Conservation (phyloP, 2,888 invertebrate species). For the Cheilosia scutellata region DNA sequence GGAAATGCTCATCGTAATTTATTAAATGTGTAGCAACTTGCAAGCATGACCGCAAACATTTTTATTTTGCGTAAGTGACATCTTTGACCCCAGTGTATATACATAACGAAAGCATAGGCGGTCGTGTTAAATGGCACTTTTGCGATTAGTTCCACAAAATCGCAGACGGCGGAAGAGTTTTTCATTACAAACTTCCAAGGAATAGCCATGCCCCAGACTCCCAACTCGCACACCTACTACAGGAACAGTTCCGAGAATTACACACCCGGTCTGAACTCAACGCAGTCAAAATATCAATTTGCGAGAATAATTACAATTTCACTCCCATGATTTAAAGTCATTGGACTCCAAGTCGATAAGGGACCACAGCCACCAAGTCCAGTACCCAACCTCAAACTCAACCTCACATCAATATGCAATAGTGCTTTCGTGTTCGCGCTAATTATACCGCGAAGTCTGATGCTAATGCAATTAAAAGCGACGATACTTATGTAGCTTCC, state of each 20-base stretch:
- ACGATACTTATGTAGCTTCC: slow-evolving; percentile 7
- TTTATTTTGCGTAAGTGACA: background rate
- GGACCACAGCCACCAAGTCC: background rate
- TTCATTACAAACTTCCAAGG: background rate
- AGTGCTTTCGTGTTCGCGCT: background rate
- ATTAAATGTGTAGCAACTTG: too few relatives aligned
- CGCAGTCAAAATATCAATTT: slow-evolving; percentile 78
- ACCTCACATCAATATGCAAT: too few relatives aligned
- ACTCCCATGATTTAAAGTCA: slow-evolving; percentile 41
- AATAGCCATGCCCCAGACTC: slow-evolving; percentile 1
- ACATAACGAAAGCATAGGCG: background rate
- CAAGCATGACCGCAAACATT: background rate
- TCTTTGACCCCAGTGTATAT: background rate
- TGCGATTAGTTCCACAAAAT: slow-evolving; percentile 18
- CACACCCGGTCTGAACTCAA: slow-evolving; percentile 73
- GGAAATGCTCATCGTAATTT: too few relatives aligned
- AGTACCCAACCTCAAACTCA: background rate
- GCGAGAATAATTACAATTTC: slow-evolving; percentile 29
- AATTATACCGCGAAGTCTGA: slow-evolving; percentile 34
- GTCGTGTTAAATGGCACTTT: background rate
- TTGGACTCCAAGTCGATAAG: slow-evolving; percentile 29
- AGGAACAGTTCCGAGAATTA: slow-evolving; percentile 7
- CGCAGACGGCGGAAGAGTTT: background rate
- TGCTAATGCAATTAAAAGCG: slow-evolving; percentile 5
- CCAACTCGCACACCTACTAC: background rate